Conservation (phyloP, 2,888 invertebrate species). For the Andrena fulva region DNA sequence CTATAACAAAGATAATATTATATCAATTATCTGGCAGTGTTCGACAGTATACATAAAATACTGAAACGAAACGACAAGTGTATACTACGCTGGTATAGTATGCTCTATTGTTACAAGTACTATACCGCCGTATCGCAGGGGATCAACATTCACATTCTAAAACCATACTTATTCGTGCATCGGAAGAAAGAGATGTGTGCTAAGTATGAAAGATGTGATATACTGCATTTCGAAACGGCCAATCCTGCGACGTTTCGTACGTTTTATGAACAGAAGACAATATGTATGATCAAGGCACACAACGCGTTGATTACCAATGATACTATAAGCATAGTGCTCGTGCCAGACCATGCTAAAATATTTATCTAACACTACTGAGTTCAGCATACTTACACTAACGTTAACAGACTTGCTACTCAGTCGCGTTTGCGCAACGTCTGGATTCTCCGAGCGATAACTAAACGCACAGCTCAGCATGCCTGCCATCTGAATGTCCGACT, state of each 20-base stretch:
- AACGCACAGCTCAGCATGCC: conserved; percentile 97
- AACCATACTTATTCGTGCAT: conserved; percentile 62
- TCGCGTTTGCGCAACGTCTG: conserved; percentile 83
- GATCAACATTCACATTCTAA: conserved; percentile 31
- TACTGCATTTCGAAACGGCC: conserved; percentile 43
- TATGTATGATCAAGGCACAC: conserved; percentile 45
- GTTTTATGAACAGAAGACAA: conserved; percentile 55
- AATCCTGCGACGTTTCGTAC: conserved; percentile 3
- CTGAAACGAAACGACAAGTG: conserved; percentile 33
- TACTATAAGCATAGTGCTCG: conserved; percentile 26
- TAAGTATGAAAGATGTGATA: conserved; percentile 51
- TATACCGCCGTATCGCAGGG: conserved; percentile 52
- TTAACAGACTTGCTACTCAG: conserved; percentile 86
- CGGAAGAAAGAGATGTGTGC: conserved; percentile 58
- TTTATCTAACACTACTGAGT: conserved; percentile 3
- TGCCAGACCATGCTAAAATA: conserved; percentile 43
- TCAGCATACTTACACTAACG: conserved; percentile 84
- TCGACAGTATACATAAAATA: conserved; percentile 30
- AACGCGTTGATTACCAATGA: conserved; percentile 21
- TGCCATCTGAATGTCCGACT: conserved; percentile 96
- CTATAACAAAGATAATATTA: conserved; percentile 85
- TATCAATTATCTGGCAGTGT: conserved; percentile 52
- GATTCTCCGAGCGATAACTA: conserved; percentile 88
- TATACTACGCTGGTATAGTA: conserved; percentile 52
- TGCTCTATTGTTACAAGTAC: conserved; percentile 35